Evolutionary conservation across 2,797 vertebrate species (phyloP).

Genomic region (Diceros bicornis): DNA sequence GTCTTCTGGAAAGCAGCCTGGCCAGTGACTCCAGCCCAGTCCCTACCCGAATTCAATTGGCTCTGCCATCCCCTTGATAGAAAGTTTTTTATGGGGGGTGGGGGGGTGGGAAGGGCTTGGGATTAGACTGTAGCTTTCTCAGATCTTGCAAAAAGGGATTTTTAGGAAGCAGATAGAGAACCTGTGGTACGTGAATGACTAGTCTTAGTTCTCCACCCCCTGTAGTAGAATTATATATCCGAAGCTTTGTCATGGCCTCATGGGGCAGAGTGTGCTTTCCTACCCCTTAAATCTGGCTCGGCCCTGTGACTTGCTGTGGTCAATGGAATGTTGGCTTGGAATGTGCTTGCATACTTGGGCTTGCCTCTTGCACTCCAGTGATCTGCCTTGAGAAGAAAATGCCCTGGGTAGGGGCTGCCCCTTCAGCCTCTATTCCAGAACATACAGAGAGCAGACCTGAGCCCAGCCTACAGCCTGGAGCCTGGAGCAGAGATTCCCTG

Average conservation of each 20-base stretch:
- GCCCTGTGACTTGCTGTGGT: not conserved
- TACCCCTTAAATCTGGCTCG: not conserved
- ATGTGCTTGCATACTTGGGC: rapidly evolving
- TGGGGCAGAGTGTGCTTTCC: not conserved
- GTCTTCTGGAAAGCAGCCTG: not conserved
- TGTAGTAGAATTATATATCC: not conserved
- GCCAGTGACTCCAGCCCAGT: not conserved
- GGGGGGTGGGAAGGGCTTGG: too few relatives aligned
- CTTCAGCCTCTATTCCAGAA: not conserved
- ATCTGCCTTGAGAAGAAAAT: not conserved
- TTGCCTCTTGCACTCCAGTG: not conserved
- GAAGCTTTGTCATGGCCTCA: not conserved
- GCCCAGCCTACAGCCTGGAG: not conserved
- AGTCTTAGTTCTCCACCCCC: not conserved
- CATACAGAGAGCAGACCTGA: not conserved
- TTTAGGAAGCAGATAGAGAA: not conserved
- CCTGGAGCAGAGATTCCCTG: not conserved
- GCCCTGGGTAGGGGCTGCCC: not conserved
- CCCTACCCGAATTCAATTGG: not conserved
- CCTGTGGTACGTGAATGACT: not conserved
- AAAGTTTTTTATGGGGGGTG: not conserved
- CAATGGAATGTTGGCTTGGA: not conserved
- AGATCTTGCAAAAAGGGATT: not conserved
- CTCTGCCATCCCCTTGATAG: not conserved
- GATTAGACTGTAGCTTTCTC: not conserved